Evolutionary conservation across 2,113 vertebrate species (phyloP), one percentile per base, ranked within the genome.

Genomic region (Tricholaema leucomelas): DNA sequence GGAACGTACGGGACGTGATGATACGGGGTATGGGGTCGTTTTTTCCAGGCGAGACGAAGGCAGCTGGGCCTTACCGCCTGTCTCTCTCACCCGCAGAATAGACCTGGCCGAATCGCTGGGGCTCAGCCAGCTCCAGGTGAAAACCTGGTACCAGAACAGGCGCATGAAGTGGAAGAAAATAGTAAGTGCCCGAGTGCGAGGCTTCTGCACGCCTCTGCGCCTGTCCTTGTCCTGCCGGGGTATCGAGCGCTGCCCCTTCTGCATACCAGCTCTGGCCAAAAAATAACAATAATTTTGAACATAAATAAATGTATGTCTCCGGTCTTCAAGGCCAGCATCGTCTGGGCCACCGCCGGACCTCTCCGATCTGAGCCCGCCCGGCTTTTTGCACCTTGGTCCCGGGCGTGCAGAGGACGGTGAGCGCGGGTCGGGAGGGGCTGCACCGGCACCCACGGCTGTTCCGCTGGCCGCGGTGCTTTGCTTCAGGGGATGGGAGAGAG

Each of bases 91-190:
- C 86, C 92, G 91, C 98, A 99, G 99, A 98, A 99, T 99, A 98
- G 99, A 99, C 84, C 98, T 99, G n/a, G 99, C 99, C 2, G 99
- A 99, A 95, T 99, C 99, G 46, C 88, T 99, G 98, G 99, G 99
- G 55, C 98, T 99, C 88, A 99, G 99, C 95, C 99, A 99, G 92
- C 97, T 99, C 77, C 99, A 99, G 94, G 99, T 99, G 96, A 99
- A 99, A 97, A 99, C 99, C 3, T 99, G 99, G 99, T 99, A 99
- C 97, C 99, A 99, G 97, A 99, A 99, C 97, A 98, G 99, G 91
- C 98, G 99, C 93, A 99, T 99, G 99, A 99, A 99, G 88, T 99
- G 99, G 99, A 99, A 99, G 97, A 99, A 99, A 98, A 99, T 99
- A 95, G 99, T 99, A 98, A 99, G 99, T 99, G 87, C 23, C 70